A percentile compares a stretch with the other conserved stretches of the same genome.
Evolutionary conservation across 2,113 vertebrate genomes (phyloP).

Genomic region (Fregetta grallaria): DNA sequence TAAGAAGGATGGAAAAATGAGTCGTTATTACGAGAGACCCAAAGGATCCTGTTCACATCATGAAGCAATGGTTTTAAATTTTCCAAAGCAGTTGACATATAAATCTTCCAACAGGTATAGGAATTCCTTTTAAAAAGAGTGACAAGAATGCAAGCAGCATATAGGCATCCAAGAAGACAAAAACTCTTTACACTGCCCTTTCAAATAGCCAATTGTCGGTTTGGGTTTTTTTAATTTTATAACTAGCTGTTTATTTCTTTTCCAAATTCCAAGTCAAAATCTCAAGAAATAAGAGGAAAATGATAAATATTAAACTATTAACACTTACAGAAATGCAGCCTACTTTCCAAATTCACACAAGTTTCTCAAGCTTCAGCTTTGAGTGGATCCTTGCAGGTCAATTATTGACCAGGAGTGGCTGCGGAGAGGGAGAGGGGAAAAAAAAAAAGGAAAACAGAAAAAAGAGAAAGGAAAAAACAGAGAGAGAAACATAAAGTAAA

Average conservation of each 20-base stretch:
- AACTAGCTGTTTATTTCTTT: background rate
- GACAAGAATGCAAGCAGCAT: background rate
- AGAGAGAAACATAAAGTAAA: background rate
- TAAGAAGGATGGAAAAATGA: background rate
- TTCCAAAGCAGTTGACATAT: background rate
- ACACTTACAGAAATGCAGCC: background rate
- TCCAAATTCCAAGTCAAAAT: background rate
- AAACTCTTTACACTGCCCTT: background rate
- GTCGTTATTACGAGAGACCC: background rate
- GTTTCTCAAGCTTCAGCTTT: background rate
- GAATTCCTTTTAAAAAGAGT: background rate
- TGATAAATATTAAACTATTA: background rate
- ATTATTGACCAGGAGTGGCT: rapidly evolving
- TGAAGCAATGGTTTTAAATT: background rate
- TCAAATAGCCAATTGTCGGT: background rate
- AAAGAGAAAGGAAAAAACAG: background rate
- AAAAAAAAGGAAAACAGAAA: background rate
- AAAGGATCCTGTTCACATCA: background rate
- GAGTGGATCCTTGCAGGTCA: background rate
- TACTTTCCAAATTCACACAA: constrained; percentile 3
- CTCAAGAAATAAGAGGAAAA: background rate
- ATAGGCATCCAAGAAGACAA: background rate
- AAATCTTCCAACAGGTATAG: background rate
- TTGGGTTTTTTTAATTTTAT: background rate
- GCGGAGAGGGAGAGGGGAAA: background rate